A percentile compares a stretch with the other conserved stretches of the same genome.
Evolutionary conservation across 2,888 invertebrate genomes (phyloP).

Genomic region (Piscicola geometra): DNA sequence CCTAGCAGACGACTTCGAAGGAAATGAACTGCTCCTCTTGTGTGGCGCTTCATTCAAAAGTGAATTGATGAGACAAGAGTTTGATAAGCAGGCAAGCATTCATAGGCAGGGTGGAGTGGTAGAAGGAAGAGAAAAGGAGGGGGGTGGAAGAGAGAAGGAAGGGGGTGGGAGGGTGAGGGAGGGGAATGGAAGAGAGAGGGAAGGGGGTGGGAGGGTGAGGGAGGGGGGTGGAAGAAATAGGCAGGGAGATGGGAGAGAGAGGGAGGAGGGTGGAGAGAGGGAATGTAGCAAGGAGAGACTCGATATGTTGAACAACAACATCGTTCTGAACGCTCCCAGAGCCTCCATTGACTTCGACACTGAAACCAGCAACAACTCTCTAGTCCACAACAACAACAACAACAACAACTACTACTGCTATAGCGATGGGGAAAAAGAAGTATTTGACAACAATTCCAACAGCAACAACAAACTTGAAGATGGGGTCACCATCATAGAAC

Average conservation of each 20-base stretch:
- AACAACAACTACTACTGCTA: too few species aligned
- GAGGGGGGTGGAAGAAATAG: not conserved
- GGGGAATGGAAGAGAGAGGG: too few species aligned
- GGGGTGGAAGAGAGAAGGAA: too few species aligned
- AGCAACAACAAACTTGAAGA: too few species aligned
- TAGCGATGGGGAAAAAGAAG: too few species aligned
- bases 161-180: too few species aligned
- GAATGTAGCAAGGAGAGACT: not conserved
- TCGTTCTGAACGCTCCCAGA: not conserved
- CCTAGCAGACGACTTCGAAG: constrained; percentile 50
- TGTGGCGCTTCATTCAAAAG: constrained; percentile 77
- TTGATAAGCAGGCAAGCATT: not conserved
- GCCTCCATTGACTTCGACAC: constrained; percentile 1
- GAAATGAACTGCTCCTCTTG: constrained; percentile 71
- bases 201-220: not conserved
- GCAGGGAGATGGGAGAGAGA: not conserved
- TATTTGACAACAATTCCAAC: too few species aligned
- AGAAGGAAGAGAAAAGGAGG: not conserved
- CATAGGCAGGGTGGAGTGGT: not conserved
- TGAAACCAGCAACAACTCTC: constrained; percentile 4
- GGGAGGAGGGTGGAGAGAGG: not conserved
- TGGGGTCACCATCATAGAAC: too few species aligned
- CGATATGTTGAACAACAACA: not conserved
- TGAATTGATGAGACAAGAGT: not conserved
- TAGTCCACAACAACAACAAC: not conserved